phyloP scores from a whole-genome alignment of 2,113 vertebrate species.

The Hemicordylus capensis region DNA sequence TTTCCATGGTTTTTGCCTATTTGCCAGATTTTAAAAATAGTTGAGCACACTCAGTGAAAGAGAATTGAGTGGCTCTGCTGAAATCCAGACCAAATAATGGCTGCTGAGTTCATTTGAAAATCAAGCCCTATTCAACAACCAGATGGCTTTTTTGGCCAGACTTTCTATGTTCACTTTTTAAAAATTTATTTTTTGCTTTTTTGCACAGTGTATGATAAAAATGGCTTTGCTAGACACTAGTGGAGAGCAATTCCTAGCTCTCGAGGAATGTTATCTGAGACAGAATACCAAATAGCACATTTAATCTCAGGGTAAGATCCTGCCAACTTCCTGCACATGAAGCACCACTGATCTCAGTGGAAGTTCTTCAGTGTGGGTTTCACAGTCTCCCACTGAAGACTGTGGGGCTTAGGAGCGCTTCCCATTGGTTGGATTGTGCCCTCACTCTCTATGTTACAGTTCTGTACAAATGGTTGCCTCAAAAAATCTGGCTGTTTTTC shows the following conservation, averaged over 20 bases:
- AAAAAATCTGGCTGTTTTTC: not conserved
- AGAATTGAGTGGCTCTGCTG: not conserved
- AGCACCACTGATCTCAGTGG: not conserved
- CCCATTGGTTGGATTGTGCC: not conserved
- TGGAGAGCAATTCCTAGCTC: not conserved
- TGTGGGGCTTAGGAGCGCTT: not conserved
- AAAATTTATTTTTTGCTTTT: not conserved
- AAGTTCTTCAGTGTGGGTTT: not conserved
- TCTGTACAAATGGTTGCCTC: not conserved
- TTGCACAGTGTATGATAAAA: not conserved
- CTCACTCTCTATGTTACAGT: not conserved
- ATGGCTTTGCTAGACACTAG: not conserved
- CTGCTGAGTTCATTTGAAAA: conserved; percentile 16
- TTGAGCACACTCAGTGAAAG: not conserved
- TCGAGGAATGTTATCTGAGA: not conserved
- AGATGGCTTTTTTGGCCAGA: conserved; percentile 32
- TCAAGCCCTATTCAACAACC: conserved; percentile 34
- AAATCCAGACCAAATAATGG: conserved; percentile 35
- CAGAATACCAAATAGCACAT: not conserved
- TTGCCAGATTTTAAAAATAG: conserved; percentile 36
- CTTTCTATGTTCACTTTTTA: not conserved
- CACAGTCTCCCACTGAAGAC: not conserved
- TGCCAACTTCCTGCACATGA: not conserved
- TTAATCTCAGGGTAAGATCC: not conserved
- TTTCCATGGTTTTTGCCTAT: not conserved